Evolutionary conservation across 2,888 invertebrate genomes (phyloP).

Genomic region (Balanococcus diminutus): DNA sequence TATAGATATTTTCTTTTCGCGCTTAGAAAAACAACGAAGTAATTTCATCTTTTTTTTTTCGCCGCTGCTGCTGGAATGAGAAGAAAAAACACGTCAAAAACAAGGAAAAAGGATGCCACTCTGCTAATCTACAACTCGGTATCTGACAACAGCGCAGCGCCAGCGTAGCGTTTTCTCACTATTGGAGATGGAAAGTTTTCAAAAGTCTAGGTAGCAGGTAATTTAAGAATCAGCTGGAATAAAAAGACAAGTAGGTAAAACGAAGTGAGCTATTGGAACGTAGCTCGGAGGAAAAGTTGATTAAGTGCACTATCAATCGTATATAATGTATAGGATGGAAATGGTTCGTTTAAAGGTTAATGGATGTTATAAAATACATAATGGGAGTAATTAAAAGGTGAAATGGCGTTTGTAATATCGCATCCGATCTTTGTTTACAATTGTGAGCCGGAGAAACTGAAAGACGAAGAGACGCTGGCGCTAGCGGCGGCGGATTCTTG

Average conservation of each 20-base stretch:
- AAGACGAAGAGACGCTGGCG: not conserved
- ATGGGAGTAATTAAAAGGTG: not conserved
- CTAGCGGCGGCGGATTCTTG: not conserved
- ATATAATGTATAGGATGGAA: not conserved
- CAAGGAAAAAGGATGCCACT: no score
- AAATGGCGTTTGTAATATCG: conserved; percentile 30
- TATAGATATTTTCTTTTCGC: no score
- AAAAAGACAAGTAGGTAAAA: no score
- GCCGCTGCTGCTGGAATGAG: no score
- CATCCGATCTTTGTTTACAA: conserved; percentile 36
- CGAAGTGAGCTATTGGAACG: no score
- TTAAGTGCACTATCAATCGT: not conserved
- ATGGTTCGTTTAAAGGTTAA: not conserved
- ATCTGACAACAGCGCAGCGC: not conserved
- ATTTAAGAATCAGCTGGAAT: not conserved
- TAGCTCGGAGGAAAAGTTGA: not conserved
- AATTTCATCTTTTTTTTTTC: no score
- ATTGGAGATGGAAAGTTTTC: not conserved
- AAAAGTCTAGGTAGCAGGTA: not conserved
- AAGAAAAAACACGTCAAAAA: no score
- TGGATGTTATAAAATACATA: not conserved
- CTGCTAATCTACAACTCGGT: no score
- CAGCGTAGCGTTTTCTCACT: not conserved
- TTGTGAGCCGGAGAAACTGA: conserved; percentile 3
- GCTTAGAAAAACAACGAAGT: no score